Evolutionary conservation across 2,113 vertebrate species (phyloP), one percentile per base, ranked within the genome.

Genomic region (Cathartes aura): DNA sequence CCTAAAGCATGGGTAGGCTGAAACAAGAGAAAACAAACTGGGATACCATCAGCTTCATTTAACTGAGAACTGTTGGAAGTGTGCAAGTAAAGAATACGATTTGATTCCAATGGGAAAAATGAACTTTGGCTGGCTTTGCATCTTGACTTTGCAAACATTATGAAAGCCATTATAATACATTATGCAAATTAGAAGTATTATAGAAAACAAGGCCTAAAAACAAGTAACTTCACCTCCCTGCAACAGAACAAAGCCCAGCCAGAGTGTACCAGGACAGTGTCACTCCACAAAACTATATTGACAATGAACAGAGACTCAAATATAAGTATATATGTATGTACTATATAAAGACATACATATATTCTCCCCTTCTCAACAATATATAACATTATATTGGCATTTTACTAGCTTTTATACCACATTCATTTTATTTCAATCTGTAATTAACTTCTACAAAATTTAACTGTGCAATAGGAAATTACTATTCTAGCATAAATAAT

Each of bases 371-470:
- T 82, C 48, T 23, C 36, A 87, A 66, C 68, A 93, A 89, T 70
- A 91, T 63, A 74, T 67, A 80, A 74, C 19, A 70, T 86, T 75
- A 55, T 92, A 91, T 82, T 97, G 94, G 88, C 96, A 89, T 96
- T 97, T 96, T 58, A 40, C 60, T 82, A 93, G 96, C 82, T 96
- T 97, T 98, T 93, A 90, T 95, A 95, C 87, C 63, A 73, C 89
- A 82, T 97, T 95, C 81, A 85, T 98, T 98, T 97, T 97, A 97
- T 98, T 98, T 96, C 98, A 97, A 96, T 98, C 97, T 96, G 95
- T 98, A 98, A 98, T 98, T 98, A 98, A 97, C 96, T 98, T 98
- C 97, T 97, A 97, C 97, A 96, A 97, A 98, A 98, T 98, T 98
- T 98, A 98, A 98, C 96, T 92, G 97, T 76, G 94, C 98, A 95